Conservation (phyloP, 2,888 invertebrate species). For the Xestoiulus laeticollis region DNA sequence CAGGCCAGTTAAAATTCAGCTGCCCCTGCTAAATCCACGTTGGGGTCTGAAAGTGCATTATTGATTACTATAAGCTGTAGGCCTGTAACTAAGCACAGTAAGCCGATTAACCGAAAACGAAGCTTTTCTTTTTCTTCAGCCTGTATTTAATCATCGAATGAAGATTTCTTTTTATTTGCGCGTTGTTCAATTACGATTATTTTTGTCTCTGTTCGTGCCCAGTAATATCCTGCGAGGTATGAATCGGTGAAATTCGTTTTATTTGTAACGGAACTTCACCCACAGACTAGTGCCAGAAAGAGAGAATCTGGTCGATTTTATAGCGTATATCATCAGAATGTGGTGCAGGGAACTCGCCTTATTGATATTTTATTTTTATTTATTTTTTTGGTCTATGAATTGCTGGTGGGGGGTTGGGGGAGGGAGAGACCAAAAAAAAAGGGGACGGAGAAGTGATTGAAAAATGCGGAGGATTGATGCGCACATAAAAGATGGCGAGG, state of each 20-base stretch:
- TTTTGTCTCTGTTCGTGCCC: not conserved
- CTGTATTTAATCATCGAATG: conserved; percentile 28
- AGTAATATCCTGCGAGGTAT: not conserved
- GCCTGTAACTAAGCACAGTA: conserved; percentile 8
- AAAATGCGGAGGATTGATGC: not conserved
- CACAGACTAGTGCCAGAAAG: not conserved
- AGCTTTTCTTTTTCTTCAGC: not conserved
- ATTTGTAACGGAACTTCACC: not conserved
- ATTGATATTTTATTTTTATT: conserved; percentile 37
- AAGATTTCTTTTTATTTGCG: conserved; percentile 1
- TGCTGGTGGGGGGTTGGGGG: not conserved
- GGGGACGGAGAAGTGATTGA: not conserved
- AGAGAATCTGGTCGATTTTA: not conserved
- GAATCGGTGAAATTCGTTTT: conserved; percentile 3
- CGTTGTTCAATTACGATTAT: conserved; percentile 24
- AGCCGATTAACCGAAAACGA: not conserved
- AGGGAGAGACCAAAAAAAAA: not conserved
- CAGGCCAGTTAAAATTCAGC: not conserved
- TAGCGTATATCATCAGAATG: not conserved
- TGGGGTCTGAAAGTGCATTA: not conserved
- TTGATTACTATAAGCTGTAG: not conserved
- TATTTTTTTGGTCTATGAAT: not conserved
- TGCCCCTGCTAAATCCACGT: not conserved
- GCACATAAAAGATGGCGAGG: conserved; percentile 13
- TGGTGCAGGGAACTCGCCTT: not conserved